Evolutionary conservation across 2,888 invertebrate genomes (phyloP).

Genomic region (Vesta saturnalis): DNA sequence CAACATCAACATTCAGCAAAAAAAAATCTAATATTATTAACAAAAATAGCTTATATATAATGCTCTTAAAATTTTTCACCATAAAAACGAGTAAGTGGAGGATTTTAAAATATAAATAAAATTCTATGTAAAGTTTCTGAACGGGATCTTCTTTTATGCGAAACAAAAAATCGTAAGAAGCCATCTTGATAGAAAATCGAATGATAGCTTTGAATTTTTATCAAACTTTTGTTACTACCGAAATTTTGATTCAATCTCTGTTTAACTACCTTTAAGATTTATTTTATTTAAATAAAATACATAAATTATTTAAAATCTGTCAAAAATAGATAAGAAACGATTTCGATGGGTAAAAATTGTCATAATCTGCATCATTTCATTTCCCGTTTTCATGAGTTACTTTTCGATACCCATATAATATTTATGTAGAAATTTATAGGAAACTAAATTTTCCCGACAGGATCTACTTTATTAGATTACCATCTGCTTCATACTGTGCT

Average conservation of each 20-base stretch:
- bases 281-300: too few species aligned
- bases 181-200: conserved; percentile 17
- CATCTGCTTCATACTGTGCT: conserved; percentile 18
- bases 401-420: conserved; percentile 20
- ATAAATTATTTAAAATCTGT: conserved; percentile 5
- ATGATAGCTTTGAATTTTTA: conserved; percentile 23
- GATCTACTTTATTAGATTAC: conserved; percentile 28
- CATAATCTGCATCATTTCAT: conserved; percentile 29
- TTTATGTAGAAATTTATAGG: conserved; percentile 24
- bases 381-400: conserved; percentile 21
- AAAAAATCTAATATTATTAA: neutral
- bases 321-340: conserved; percentile 5
- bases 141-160: neutral
- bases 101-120: conserved; percentile 3
- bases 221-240: conserved; percentile 10
- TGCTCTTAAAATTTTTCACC: neutral
- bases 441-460: conserved; percentile 22
- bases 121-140: neutral
- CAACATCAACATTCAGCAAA: neutral
- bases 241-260: neutral
- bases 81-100: neutral
- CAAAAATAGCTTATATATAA: neutral
- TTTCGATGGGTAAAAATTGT: conserved; percentile 16
- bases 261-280: too few species aligned
- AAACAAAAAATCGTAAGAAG: conserved; percentile 4